These are phyloP conservation scores for Crossocerus cetratus DNA, from an alignment of 2,888 invertebrate species.

Conservation along the genomic window DNA sequence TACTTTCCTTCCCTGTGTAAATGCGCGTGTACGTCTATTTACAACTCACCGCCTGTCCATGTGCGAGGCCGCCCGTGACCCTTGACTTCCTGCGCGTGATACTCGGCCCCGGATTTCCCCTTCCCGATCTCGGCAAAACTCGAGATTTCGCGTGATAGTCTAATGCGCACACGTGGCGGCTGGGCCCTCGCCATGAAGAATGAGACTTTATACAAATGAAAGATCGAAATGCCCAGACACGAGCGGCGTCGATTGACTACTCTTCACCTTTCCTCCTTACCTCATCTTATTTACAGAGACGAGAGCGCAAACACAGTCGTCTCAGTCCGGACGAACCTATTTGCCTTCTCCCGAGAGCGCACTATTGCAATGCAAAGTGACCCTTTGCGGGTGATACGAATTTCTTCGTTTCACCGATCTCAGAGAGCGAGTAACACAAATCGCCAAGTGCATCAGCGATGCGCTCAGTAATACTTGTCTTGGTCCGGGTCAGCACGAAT, in stretches of 20 bases:
- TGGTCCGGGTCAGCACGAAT: slow-evolving; percentile 82
- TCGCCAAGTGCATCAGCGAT: not conserved
- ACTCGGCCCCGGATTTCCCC: not conserved
- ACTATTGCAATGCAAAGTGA: too few species aligned
- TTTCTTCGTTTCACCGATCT: too few species aligned
- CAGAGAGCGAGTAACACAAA: not conserved
- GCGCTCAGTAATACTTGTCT: slow-evolving; percentile 82
- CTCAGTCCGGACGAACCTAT: not conserved
- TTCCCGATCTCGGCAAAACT: not conserved
- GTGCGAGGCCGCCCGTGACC: not conserved
- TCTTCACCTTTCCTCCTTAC: slow-evolving; percentile 12
- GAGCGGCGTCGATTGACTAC: slow-evolving; percentile 17
- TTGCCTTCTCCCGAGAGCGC: not conserved
- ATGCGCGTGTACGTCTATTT: not conserved
- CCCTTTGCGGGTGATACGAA: too few species aligned
- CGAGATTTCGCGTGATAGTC: too few species aligned
- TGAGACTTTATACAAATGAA: slow-evolving; percentile 3
- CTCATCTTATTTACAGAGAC: slow-evolving; percentile 3
- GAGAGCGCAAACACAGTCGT: not conserved
- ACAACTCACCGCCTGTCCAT: not conserved
- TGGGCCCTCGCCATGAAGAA: not conserved
- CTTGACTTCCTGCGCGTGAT: not conserved
- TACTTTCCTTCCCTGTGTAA: not conserved
- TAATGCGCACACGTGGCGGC: not conserved
- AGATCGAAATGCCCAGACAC: slow-evolving; percentile 49